phyloP scores from a whole-genome alignment of 2,888 invertebrate species.

The Drosophila macrothrix region DNA sequence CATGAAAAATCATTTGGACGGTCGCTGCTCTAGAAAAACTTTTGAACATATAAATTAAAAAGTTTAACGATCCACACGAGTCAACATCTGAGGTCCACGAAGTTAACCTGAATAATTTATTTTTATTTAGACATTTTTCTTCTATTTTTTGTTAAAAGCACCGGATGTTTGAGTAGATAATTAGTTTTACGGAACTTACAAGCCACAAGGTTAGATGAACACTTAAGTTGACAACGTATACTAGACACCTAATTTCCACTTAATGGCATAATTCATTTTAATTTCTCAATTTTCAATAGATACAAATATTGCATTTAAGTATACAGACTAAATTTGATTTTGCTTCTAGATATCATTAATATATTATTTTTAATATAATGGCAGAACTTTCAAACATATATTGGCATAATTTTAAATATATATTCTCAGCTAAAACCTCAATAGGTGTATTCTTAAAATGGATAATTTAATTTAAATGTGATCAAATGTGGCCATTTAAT shows the following conservation, averaged over 20 bases:
- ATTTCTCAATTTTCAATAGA: neutral
- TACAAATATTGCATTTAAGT: neutral
- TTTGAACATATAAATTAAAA: constrained; percentile 52
- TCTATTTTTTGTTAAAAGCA: constrained; percentile 27
- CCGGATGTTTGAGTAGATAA: constrained; percentile 63
- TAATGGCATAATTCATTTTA: neutral
- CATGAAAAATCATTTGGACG: constrained; percentile 41
- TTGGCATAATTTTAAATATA: too few relatives aligned
- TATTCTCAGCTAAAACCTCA: neutral
- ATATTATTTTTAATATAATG: neutral
- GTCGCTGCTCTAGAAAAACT: constrained; percentile 56
- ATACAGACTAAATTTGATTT: rapidly evolving
- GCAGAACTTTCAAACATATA: neutral
- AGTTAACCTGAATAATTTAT: constrained; percentile 60
- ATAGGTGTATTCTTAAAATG: rapidly evolving
- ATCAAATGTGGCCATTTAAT: neutral
- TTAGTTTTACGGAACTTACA: constrained; percentile 48
- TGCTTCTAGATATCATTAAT: neutral
- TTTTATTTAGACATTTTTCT: constrained; percentile 3
- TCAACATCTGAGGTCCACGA: constrained; percentile 53
- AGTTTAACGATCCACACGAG: constrained; percentile 68
- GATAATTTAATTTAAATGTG: neutral
- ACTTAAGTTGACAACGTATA: constrained; percentile 21
- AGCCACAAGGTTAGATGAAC: constrained; percentile 16
- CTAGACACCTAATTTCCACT: neutral